Base-by-base conservation (phyloP, 2,888 invertebrate species). In the Coecobrya sp. region DNA sequence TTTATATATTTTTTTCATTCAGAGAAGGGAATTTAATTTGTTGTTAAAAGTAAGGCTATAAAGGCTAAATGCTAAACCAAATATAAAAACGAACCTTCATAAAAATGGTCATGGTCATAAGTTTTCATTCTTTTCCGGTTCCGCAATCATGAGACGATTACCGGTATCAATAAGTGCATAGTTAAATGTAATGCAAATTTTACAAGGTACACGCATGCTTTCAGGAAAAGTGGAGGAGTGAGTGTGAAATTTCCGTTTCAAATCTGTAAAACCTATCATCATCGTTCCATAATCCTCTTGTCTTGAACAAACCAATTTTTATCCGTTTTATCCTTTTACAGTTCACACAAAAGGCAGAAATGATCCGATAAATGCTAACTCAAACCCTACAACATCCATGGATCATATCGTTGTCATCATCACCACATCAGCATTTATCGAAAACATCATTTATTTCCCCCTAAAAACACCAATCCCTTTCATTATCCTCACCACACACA, bases 231-330 rank as follows among this genome's bases (percentile, higher is more conserved):
- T 8, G 42, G 22, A 62, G 59, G 82, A 52, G 25, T 49, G 81
- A 55, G 81, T 59, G 59, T 27, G 82, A 42, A 82, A 82, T 62
- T 62, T 82, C 82, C 36, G 42, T 59, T 82, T 62, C 36, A 59
- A 82, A 82, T 82, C 82, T 82, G 36, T 42, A 82, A 59, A 82
- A 82, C 27, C 42, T n/a, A 62, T 82, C 82, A 59, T 82, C 82
- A 62, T 82, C 82, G 22, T 22, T 3, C 1, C 36, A 19, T 62
- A 13, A 36, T 42, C 59, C 82, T 42, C 62, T 19, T 82, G 36
- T 62, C 82, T 13, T 62, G 30, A 62, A 82, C 59, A 59, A 82
- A 82, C 36, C 79, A 30, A 79, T 55, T 79, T 52, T 79, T 79
- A 79, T 79, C 79, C 79, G 79, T 79, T 76, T 82, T 62, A 42